These are phyloP conservation scores for Datnioides undecimradiatus DNA, from an alignment of 2,113 vertebrate species.

Conservation along the genomic window DNA sequence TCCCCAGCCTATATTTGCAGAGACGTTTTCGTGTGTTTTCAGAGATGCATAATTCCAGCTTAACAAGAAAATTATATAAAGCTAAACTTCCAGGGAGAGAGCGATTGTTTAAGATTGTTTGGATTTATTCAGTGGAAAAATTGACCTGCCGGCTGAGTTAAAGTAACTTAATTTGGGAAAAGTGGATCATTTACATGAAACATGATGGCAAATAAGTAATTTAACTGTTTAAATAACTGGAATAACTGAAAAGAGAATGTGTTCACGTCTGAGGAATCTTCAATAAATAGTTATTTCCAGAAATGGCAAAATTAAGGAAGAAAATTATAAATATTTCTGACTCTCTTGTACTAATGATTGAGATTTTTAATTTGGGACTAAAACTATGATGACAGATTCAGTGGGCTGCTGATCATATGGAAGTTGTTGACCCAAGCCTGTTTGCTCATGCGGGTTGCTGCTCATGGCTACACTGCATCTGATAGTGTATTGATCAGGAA, in stretches of 20 bases:
- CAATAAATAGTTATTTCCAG: background rate
- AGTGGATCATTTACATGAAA: background rate
- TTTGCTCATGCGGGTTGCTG: slow-evolving; percentile 21
- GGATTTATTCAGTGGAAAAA: background rate
- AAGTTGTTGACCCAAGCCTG: slow-evolving; percentile 12
- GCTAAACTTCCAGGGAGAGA: background rate
- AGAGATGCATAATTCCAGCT: background rate
- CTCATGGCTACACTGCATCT: slow-evolving; percentile 35
- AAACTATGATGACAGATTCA: slow-evolving; percentile 5
- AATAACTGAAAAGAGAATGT: background rate
- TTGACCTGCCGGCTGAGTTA: background rate
- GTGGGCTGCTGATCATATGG: background rate
- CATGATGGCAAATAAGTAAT: background rate
- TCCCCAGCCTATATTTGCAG: background rate
- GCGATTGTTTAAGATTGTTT: background rate
- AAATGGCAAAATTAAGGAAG: background rate
- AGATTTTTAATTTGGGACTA: slow-evolving; percentile 5
- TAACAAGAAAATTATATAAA: slow-evolving; percentile 5
- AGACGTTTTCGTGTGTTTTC: slow-evolving; percentile 2
- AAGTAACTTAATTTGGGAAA: background rate
- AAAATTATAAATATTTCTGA: background rate
- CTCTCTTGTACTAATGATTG: background rate
- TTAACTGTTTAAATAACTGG: slow-evolving; percentile 9
- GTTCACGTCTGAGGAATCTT: background rate
- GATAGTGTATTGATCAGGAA: slow-evolving; percentile 50